phyloP scores from a whole-genome alignment of 1,140 invertebrate genomes.

The Pararge aegeria region DNA sequence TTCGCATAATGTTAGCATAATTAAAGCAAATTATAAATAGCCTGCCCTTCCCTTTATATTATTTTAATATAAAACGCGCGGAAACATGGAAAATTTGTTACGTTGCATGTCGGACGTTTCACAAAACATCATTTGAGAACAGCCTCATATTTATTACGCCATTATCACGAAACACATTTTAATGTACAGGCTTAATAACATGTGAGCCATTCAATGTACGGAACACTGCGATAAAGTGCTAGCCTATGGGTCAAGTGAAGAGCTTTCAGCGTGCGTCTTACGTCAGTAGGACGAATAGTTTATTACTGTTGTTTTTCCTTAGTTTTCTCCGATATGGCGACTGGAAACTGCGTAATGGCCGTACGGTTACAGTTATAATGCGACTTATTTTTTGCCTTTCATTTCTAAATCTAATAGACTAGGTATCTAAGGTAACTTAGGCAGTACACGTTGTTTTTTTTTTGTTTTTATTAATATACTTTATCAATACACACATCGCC shows the following conservation, averaged over 20 bases:
- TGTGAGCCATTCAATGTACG: slow-evolving; percentile 21
- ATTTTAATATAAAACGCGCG: slow-evolving; percentile 15
- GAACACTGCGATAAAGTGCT: slow-evolving; percentile 19
- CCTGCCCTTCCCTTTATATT: slow-evolving; percentile 7
- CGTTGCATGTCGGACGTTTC: slow-evolving; percentile 34
- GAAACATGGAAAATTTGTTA: slow-evolving; percentile 25
- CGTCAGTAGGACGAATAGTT: too few species aligned
- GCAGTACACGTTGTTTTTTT: too few species aligned
- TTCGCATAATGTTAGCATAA: background rate
- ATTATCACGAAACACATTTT: slow-evolving; percentile 38
- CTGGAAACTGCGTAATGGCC: too few species aligned
- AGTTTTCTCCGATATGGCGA: too few species aligned
- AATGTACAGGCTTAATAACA: slow-evolving; percentile 32
- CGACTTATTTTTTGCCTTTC: too few species aligned
- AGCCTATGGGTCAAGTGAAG: background rate
- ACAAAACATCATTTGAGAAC: slow-evolving; percentile 35
- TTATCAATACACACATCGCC: too few species aligned
- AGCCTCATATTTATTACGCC: slow-evolving; percentile 36
- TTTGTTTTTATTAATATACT: too few species aligned
- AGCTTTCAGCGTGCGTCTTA: background rate
- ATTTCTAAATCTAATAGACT: too few species aligned
- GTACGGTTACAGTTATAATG: too few species aligned
- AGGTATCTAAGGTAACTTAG: too few species aligned
- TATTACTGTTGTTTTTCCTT: too few species aligned
- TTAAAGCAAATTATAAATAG: background rate